Evolutionary conservation across 2,113 vertebrate species (phyloP), one percentile per base, ranked within the genome.

Genomic region (Balaeniceps rex): DNA sequence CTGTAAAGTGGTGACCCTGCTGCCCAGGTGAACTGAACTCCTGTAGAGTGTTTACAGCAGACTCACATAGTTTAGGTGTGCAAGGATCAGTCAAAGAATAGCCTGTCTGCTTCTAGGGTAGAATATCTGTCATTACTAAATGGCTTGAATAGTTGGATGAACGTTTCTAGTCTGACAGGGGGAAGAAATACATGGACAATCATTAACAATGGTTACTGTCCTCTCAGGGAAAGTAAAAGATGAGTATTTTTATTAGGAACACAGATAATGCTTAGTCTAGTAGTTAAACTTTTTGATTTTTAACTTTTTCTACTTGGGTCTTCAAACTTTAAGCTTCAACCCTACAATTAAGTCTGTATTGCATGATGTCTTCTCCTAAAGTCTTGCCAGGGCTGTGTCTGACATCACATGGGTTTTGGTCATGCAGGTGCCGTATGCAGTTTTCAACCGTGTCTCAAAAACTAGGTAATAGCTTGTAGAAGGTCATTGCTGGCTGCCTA

Each of bases 41-140:
- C 49, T 66, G 3, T 33, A 31, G 47, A 42, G 31, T 12, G 19
- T 69, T 79, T 54, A 17, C 26, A 54, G 26, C 66, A 64, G 66
- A 14, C 14, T 71, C 0, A 0, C 6, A 1, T 8, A 24, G 47
- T 64, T 85, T 12, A 52, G 17, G 6, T 52, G 36, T 77, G 16
- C 42, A 61, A 51, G 40, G 28, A 69, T 40, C 44, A 65, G 68
- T 71, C 23, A 46, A 57, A 71, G 42, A 88, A 64, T 26, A 68
- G 10, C 47, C 63, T 17, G 17, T 63, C 40, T 66, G 69, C 46
- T 80, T 70, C 72, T 60, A 33, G 55, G 29, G 15, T 29, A 49
- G 60, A 70, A 2, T 69, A 58, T 54, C 26, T 81, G 19, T 79
- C 33, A 33, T 68, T 6, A 38, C 9, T 18, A 42, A 66, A 36